phyloP scores from a whole-genome alignment of 2,113 vertebrate species.

The Scophthalmus maximus region DNA sequence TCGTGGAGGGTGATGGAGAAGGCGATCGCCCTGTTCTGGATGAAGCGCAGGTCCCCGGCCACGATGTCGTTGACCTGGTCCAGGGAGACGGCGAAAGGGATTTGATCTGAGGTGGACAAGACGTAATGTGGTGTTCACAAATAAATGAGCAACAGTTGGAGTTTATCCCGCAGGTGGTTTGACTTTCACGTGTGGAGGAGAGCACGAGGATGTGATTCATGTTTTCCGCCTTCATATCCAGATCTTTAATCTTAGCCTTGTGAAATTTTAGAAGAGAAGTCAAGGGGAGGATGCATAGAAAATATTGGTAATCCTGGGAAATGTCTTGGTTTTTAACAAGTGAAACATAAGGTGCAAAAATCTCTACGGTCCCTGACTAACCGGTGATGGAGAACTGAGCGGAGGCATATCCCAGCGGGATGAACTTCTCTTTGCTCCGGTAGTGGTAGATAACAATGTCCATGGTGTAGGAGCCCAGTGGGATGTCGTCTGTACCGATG shows the following conservation, averaged over 20 bases:
- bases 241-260: too few species aligned
- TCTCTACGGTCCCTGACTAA: neutral
- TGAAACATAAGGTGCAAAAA: too few species aligned
- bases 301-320: too few species aligned
- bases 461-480: constrained; percentile 90
- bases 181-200: too few species aligned
- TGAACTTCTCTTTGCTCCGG: constrained; percentile 88
- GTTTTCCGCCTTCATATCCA: too few species aligned
- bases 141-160: neutral
- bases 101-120: constrained; percentile 85
- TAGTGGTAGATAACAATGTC: constrained; percentile 92
- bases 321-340: too few species aligned
- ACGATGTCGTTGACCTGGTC: constrained; percentile 85
- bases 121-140: neutral
- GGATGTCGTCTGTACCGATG: constrained; percentile 83
- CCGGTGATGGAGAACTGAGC: constrained; percentile 91
- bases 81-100: constrained; percentile 90
- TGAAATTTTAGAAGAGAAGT: too few species aligned
- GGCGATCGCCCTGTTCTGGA: constrained; percentile 89
- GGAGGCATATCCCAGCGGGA: constrained; percentile 87
- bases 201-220: too few species aligned
- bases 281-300: too few species aligned
- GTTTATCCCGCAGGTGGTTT: neutral
- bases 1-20: constrained; percentile 91
- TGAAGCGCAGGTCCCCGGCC: constrained; percentile 79